Base-by-base conservation (phyloP, 2,888 invertebrate species). In the Tanypteryx hageni region DNA sequence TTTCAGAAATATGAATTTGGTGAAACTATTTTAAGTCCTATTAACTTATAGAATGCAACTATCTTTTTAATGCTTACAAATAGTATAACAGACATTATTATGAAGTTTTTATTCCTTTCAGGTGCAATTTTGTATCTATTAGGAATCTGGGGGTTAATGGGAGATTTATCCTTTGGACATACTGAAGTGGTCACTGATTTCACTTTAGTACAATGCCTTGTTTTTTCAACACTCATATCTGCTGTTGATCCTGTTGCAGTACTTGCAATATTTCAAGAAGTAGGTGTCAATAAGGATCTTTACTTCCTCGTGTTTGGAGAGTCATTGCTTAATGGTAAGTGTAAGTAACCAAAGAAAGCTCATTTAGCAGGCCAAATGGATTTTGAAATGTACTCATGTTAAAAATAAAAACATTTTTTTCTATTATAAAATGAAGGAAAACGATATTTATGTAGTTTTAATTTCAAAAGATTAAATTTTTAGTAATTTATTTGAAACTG, bases 251-350 rank as follows among this genome's bases (percentile, higher is more conserved):
- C 96, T 2, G 96, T 96, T 1, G 96, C 96, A 22, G 96, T 96
- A 14, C 94, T 96, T 82, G 96, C 96, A 44, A 96, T 96, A 56
- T 96, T 96, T 94, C 96, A 96, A 94, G 96, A 96, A 94, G 95
- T 96, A 85, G 96, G 96, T 93, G 96, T 96, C 93, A 96, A 96
- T 93, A 96, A 96, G 94, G 95, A 96, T 93, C 95, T 96, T 18
- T 96, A 96, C 94, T 96, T 96, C 93, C 95, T 96, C 56, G 96
- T 96, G 58, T 96, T 96, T 94, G 96, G 96, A 84, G 96, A 96
- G 94, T 96, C 96, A 3, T 95, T 96, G 92, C 95, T 96, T 93
- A 96, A 96, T 94, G 96, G 93, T 93, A 92, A 44, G 44, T 44
- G 1, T 44, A 44, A 44, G 44, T 44, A 3, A 44, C 5, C 44